Evolutionary conservation across 2,113 vertebrate genomes (phyloP).

Genomic region (Caracal caracal): DNA sequence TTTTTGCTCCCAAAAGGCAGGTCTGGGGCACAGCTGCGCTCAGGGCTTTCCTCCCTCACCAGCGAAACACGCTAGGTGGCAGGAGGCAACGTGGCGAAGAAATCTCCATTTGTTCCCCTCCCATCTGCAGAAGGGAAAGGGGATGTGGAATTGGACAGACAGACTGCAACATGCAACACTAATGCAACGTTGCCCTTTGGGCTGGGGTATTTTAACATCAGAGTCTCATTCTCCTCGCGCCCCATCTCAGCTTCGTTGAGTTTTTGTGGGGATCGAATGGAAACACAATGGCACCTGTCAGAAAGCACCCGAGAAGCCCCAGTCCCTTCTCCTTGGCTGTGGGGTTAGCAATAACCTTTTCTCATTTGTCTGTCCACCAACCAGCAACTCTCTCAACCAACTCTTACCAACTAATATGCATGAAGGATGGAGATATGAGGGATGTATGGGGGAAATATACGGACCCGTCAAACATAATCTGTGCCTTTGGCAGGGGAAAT

Average conservation of each 20-base stretch:
- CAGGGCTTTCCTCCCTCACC: neutral
- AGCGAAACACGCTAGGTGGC: neutral
- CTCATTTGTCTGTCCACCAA: neutral
- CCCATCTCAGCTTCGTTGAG: accelerated
- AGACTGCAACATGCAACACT: accelerated
- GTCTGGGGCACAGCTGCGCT: neutral
- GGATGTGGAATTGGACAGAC: neutral
- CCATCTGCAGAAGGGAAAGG: neutral
- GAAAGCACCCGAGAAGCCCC: neutral
- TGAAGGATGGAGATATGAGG: neutral
- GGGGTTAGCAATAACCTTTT: neutral
- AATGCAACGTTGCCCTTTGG: accelerated
- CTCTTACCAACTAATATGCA: neutral
- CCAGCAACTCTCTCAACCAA: neutral
- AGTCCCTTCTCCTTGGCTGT: neutral
- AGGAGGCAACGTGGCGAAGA: neutral
- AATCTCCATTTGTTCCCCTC: too few species aligned
- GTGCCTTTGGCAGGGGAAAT: neutral
- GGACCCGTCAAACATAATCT: neutral
- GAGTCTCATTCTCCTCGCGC: neutral
- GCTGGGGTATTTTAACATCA: neutral
- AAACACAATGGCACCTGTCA: accelerated
- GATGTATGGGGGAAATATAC: neutral
- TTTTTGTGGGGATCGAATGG: neutral
- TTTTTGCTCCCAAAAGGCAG: neutral